These are phyloP conservation scores for Ennomos erosarius DNA, from an alignment of 2,888 invertebrate genomes.

Conservation along the genomic window DNA sequence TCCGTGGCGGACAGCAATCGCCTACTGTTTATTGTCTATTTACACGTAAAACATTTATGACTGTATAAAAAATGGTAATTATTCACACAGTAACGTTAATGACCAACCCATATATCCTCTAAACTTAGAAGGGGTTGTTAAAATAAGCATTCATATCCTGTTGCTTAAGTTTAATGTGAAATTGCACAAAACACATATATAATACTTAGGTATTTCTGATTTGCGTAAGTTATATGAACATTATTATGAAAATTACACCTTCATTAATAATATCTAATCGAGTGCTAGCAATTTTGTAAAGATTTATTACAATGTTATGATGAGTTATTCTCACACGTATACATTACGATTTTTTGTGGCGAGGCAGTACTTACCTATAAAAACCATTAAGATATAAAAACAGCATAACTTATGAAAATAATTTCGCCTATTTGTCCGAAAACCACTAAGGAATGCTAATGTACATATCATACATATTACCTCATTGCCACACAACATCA, in stretches of 20 bases:
- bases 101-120: slow-evolving; percentile 23
- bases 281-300: slow-evolving; percentile 14
- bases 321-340: not conserved
- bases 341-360: not conserved
- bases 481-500: slow-evolving; percentile 29
- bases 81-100: slow-evolving; percentile 30
- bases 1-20: slow-evolving; percentile 51
- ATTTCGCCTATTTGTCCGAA: slow-evolving; percentile 18
- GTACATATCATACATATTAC: slow-evolving; percentile 6
- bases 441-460: slow-evolving; percentile 29
- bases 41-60: slow-evolving; percentile 58
- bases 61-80: slow-evolving; percentile 43
- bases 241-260: slow-evolving; percentile 4
- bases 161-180: slow-evolving; percentile 36
- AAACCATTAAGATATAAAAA: not conserved
- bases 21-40: slow-evolving; percentile 60
- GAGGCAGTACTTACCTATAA: too few relatives aligned
- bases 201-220: too few relatives aligned
- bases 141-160: slow-evolving; percentile 42
- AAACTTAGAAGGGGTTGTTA: slow-evolving; percentile 47
- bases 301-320: slow-evolving; percentile 11
- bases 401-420: slow-evolving; percentile 11
- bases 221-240: too few relatives aligned
- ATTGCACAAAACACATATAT: slow-evolving; percentile 16
- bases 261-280: slow-evolving; percentile 24